These are phyloP conservation scores for Dolichallabes microphthalmus DNA, from an alignment of 2,113 vertebrate genomes.

Conservation along the genomic window DNA sequence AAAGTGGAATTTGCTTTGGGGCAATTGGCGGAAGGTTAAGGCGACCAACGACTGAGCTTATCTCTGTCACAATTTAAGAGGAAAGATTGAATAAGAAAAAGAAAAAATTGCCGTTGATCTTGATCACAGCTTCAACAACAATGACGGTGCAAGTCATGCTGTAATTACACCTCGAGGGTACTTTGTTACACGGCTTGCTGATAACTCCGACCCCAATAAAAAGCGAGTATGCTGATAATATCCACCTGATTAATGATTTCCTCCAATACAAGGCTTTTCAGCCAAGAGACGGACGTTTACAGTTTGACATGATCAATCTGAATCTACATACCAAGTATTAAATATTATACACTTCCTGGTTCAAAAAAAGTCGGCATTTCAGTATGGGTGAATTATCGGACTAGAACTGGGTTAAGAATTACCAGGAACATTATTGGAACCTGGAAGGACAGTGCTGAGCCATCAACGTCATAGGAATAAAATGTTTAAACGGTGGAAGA, in stretches of 20 bases:
- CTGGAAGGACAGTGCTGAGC: too few relatives aligned
- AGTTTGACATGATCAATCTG: too few relatives aligned
- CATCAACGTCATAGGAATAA: too few relatives aligned
- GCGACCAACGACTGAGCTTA: conserved; percentile 8
- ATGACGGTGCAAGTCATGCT: conserved; percentile 12
- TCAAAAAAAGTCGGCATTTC: too few relatives aligned
- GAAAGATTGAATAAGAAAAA: neutral
- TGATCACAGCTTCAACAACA: neutral
- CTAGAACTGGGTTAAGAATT: too few relatives aligned
- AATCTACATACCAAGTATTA: too few relatives aligned
- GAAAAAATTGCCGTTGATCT: conserved; percentile 10
- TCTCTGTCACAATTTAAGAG: conserved; percentile 29
- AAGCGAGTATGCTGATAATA: neutral
- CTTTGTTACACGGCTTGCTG: neutral
- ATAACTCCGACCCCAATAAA: neutral
- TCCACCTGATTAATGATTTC: neutral
- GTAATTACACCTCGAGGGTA: neutral
- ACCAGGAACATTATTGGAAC: too few relatives aligned
- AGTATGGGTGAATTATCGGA: too few relatives aligned
- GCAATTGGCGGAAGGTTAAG: conserved; percentile 22
- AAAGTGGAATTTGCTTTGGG: conserved; percentile 36
- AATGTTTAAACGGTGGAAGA: too few relatives aligned
- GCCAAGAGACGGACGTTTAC: too few relatives aligned
- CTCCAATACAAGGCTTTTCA: too few relatives aligned
- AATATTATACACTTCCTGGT: too few relatives aligned